Percentiles rank a stretch among this genome's conserved stretches.
phyloP scores from a whole-genome alignment of 2,797 vertebrate genomes.

The Pseudochaenichthys georgianus region DNA sequence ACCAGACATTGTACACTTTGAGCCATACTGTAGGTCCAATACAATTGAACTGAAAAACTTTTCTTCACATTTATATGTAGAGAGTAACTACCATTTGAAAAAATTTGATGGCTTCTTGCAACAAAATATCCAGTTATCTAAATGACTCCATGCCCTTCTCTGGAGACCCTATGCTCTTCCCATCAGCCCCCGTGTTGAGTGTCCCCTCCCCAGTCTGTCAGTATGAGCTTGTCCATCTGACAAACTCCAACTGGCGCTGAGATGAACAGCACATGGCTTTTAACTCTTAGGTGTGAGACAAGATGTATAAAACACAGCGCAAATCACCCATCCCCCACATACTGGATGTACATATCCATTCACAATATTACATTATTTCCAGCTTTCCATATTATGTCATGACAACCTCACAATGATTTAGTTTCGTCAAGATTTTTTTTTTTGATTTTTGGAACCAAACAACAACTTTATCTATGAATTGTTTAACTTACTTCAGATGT shows the following conservation, averaged over 20 bases:
- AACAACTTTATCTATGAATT: neutral
- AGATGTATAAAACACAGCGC: no score
- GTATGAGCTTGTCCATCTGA: neutral
- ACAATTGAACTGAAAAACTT: no score
- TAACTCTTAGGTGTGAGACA: neutral
- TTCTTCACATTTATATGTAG: no score
- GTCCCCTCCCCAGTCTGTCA: neutral
- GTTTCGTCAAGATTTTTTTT: slow-evolving; percentile 12
- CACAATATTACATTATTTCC: slow-evolving; percentile 35
- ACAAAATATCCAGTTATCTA: neutral
- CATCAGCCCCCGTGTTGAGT: neutral
- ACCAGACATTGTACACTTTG: no score
- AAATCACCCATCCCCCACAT: slow-evolving; percentile 3
- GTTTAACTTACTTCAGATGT: neutral
- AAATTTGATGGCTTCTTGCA: neutral
- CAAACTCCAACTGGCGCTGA: neutral
- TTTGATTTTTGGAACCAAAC: slow-evolving; percentile 22
- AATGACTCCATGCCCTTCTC: neutral
- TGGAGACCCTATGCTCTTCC: neutral
- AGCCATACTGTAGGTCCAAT: no score
- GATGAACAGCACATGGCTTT: neutral
- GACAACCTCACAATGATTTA: slow-evolving; percentile 9
- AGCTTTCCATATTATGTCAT: slow-evolving; percentile 37
- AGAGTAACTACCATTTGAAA: neutral
- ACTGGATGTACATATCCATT: slow-evolving; percentile 42